Evolutionary conservation across 2,113 vertebrate species (phyloP).

Genomic region (Oostethus manadensis): DNA sequence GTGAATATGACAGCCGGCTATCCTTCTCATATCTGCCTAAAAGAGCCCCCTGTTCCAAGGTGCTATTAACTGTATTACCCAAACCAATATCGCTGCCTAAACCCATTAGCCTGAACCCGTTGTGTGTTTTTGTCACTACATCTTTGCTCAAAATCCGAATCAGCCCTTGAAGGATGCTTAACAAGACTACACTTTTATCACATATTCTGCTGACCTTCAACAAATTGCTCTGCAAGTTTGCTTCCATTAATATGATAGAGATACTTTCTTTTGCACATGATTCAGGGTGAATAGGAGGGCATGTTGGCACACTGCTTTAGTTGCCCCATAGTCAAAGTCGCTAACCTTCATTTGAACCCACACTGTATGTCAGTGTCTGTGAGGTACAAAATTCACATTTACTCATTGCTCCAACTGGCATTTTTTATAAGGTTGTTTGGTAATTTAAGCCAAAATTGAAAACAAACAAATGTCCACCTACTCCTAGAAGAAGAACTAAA

Average conservation of each 20-base stretch:
- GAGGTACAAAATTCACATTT: slow-evolving; percentile 28
- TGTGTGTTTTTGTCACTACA: slow-evolving; percentile 73
- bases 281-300: slow-evolving; percentile 34
- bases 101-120: slow-evolving; percentile 79
- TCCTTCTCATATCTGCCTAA: slow-evolving; percentile 75
- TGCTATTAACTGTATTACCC: slow-evolving; percentile 83
- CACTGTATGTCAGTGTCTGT: slow-evolving; percentile 58
- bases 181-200: slow-evolving; percentile 74
- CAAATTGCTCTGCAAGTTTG: slow-evolving; percentile 70
- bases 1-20: slow-evolving; percentile 80
- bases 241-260: slow-evolving; percentile 59
- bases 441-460: slow-evolving; percentile 69
- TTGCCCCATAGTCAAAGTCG: slow-evolving; percentile 53
- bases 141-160: slow-evolving; percentile 69
- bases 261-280: slow-evolving; percentile 53
- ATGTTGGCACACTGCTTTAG: slow-evolving; percentile 45
- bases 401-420: slow-evolving; percentile 48
- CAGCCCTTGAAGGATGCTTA: slow-evolving; percentile 70
- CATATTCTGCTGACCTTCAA: slow-evolving; percentile 73
- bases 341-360: slow-evolving; percentile 71
- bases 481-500: slow-evolving; percentile 65
- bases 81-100: slow-evolving; percentile 78
- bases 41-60: slow-evolving; percentile 75
- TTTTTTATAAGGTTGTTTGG: slow-evolving; percentile 66
- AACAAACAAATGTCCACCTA: slow-evolving; percentile 74